Evolutionary conservation across 92 coral and sea anemone species (phyloP).

Genomic region (Siderastrea siderea): DNA sequence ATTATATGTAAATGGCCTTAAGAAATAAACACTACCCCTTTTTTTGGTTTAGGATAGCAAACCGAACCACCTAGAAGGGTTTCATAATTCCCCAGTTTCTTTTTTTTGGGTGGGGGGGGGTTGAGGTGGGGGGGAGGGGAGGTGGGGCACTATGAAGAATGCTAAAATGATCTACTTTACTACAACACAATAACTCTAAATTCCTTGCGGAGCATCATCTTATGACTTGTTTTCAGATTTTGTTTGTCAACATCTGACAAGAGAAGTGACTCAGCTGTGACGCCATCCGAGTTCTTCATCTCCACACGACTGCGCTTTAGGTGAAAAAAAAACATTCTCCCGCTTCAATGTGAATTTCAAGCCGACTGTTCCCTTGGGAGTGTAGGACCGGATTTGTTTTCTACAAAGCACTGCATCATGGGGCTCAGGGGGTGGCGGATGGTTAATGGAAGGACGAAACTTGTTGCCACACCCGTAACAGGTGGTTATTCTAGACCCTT

Average conservation of each 20-base stretch:
- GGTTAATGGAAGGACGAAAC: slow-evolving; percentile 3
- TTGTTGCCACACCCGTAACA: slow-evolving; percentile 48
- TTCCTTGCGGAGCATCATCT: slow-evolving; percentile 29
- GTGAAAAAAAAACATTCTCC: slow-evolving; percentile 59
- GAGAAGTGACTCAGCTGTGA: slow-evolving; percentile 18
- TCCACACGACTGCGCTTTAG: slow-evolving; percentile 37
- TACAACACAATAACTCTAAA: slow-evolving; percentile 35
- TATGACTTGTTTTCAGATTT: slow-evolving; percentile 30
- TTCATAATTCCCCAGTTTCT: no score
- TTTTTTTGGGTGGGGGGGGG: no score
- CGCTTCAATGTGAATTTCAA: slow-evolving; percentile 26
- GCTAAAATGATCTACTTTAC: no score
- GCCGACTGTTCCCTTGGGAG: slow-evolving; percentile 34
- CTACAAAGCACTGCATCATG: slow-evolving; percentile 35
- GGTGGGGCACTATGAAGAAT: no score
- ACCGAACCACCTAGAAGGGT: no score
- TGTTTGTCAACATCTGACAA: slow-evolving; percentile 40
- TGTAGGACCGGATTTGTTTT: slow-evolving; percentile 47
- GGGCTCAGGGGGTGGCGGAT: slow-evolving; percentile 44
- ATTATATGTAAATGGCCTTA: no score
- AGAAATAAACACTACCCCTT: no score
- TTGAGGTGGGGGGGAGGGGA: no score
- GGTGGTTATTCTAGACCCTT: slow-evolving; percentile 43
- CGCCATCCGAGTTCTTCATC: slow-evolving; percentile 28
- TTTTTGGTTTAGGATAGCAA: no score